Conservation (phyloP, 37 sponge, comb jelly and placozoan genomes). For the Diacarnus erythraeanus region DNA sequence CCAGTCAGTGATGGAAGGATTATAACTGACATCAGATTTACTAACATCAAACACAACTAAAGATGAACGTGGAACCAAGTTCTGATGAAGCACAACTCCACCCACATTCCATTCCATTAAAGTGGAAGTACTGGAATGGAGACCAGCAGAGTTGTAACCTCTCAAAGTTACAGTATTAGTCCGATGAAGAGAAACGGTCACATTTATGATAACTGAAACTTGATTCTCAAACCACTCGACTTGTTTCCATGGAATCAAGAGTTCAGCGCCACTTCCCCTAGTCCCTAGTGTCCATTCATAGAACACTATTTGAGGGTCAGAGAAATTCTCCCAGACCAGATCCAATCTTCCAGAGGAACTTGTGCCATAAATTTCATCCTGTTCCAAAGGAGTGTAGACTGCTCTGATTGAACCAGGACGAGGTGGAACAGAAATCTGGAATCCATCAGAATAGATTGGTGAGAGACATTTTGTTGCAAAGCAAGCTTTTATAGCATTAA, state of each 20-base stretch:
- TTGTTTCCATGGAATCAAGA: conserved; percentile 32
- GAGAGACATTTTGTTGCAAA: conserved; percentile 39
- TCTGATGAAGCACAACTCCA: conserved; percentile 7
- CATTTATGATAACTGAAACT: conserved; percentile 9
- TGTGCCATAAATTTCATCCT: conserved; percentile 26
- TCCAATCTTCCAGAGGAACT: conserved; percentile 21
- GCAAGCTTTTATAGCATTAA: conserved; percentile 45
- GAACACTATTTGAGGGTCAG: conserved; percentile 4
- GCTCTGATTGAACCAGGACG: conserved; percentile 10
- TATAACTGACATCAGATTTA: neutral
- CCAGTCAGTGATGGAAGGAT: neutral
- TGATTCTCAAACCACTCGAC: conserved; percentile 5
- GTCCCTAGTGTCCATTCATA: conserved; percentile 58
- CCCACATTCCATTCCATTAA: conserved; percentile 6
- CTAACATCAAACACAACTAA: conserved; percentile 46
- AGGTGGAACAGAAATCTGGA: conserved; percentile 42
- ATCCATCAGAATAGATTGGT: conserved; percentile 59
- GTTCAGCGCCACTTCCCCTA: neutral
- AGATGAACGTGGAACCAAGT: neutral
- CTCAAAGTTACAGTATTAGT: conserved; percentile 22
- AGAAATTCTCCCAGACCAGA: conserved; percentile 37
- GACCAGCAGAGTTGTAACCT: conserved; percentile 36
- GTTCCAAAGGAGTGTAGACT: conserved; percentile 25
- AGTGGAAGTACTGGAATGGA: neutral
- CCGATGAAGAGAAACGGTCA: conserved; percentile 24